Base-by-base conservation (phyloP, 2,888 invertebrate species). In the Idaea straminata region DNA sequence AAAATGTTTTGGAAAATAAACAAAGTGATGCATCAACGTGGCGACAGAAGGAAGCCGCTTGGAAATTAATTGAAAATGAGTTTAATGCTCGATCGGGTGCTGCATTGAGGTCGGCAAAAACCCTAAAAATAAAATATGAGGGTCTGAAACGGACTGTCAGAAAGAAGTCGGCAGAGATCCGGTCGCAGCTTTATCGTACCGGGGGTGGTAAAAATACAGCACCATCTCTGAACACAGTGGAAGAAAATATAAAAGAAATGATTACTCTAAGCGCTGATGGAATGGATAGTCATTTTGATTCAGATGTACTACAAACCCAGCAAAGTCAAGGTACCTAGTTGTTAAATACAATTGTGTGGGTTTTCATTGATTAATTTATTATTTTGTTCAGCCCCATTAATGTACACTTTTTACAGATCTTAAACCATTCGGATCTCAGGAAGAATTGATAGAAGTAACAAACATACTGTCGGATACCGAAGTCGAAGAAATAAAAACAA, bases 101-200 rank as follows among this genome's bases (percentile, higher is more conserved):
- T 15, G 47, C 36, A 34, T 62, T 59, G 38, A 57, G 67, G 57
- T 38, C 64, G 5, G 64, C 57, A 47, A 62, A 64, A 57, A 62
- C 62, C 16, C 61, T 68, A n/a, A 60, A 61, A 13, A 35, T 67
- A 15, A 67, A 67, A 34, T 67, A 64, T 35, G 64, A 64, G 62
- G 67, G 64, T 38, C 47, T 67, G 38, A 67, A 67, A 64, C 62
- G 59, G 35, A 38, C 35, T 60, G 58, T 57, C 58, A 60, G 61
- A 59, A 67, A 64, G 64, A 66, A 61, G 57, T 62, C 57, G 6
- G 62, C 62, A 5, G 62, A 25, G 15, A 25, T 25, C 25, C 25
- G 25, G 25, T 25, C 25, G 2, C 25, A 25, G 25, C 57, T 57
- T 57, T 57, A 7, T 3, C 57, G 57, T 57, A 57, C 7, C 15